Conservation (phyloP, 2,888 invertebrate genomes). For the Deilephila porcellus region DNA sequence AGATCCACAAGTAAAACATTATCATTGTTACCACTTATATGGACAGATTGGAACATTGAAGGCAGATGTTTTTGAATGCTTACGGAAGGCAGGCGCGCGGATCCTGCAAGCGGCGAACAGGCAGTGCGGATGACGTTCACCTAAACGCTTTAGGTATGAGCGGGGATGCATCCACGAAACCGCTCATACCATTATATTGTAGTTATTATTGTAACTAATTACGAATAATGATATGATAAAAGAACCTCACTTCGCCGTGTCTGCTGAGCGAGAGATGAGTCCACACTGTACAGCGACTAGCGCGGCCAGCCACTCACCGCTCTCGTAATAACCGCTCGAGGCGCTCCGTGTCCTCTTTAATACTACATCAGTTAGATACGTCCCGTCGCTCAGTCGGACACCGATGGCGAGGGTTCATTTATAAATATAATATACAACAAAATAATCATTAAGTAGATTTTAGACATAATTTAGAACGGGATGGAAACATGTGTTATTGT, state of each 20-base stretch:
- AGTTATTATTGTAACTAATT: conserved; percentile 81
- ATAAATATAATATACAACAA: conserved; percentile 71
- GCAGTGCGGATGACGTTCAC: conserved; percentile 75
- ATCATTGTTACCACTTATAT: not conserved
- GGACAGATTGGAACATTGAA: not conserved
- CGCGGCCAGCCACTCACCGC: too few species aligned
- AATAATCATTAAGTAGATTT: conserved; percentile 80
- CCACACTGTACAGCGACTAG: too few species aligned
- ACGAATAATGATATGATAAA: conserved; percentile 71
- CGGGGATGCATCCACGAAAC: conserved; percentile 82
- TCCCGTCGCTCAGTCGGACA: conserved; percentile 38
- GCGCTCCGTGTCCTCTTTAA: not conserved
- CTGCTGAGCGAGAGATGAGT: conserved; percentile 17
- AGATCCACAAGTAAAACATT: not conserved
- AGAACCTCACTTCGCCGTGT: conserved; percentile 46
- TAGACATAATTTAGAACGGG: conserved; percentile 64
- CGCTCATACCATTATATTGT: conserved; percentile 84
- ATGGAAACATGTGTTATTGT: conserved; percentile 64
- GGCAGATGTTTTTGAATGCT: not conserved
- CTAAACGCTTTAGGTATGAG: conserved; percentile 85
- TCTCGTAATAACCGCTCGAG: too few species aligned
- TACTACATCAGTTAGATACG: not conserved
- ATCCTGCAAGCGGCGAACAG: conserved; percentile 55
- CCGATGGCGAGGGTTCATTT: conserved; percentile 56
- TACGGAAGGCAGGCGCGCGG: not conserved